phyloP scores from a whole-genome alignment of 2,113 vertebrate species.

The Sander lucioperca region DNA sequence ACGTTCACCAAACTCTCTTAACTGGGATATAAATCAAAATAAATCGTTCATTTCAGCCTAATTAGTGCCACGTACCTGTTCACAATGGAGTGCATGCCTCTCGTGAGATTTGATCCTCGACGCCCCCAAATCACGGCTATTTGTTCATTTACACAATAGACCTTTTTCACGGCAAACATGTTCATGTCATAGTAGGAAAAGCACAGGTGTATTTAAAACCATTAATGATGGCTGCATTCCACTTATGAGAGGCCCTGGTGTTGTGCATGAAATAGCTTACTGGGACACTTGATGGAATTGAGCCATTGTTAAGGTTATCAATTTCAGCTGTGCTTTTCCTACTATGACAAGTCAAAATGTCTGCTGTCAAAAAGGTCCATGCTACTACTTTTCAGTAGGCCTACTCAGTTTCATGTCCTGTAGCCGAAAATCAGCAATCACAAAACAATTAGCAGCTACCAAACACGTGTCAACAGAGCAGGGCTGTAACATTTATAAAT shows the following conservation, averaged over 20 bases:
- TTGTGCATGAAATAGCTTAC: no score
- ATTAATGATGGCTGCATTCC: no score
- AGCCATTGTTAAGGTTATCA: no score
- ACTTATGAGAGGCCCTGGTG: no score
- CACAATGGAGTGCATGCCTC: background rate
- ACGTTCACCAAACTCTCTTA: background rate
- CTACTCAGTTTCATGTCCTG: background rate
- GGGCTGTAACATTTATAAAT: background rate
- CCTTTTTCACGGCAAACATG: no score
- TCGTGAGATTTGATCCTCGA: background rate
- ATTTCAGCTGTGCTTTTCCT: no score
- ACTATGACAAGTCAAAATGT: no score
- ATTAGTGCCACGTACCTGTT: background rate
- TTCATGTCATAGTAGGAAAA: no score
- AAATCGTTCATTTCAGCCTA: background rate
- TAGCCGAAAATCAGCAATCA: background rate
- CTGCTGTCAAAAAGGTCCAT: no score
- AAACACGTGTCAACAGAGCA: background rate
- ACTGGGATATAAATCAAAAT: background rate
- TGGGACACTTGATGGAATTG: no score
- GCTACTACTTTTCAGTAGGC: background rate
- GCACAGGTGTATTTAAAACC: no score
- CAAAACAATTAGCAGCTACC: background rate
- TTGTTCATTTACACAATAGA: no score
- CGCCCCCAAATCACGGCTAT: background rate